These are phyloP conservation scores for Rhinopomastus cyanomelas DNA, from an alignment of 2,113 vertebrate genomes.

Conservation along the genomic window DNA sequence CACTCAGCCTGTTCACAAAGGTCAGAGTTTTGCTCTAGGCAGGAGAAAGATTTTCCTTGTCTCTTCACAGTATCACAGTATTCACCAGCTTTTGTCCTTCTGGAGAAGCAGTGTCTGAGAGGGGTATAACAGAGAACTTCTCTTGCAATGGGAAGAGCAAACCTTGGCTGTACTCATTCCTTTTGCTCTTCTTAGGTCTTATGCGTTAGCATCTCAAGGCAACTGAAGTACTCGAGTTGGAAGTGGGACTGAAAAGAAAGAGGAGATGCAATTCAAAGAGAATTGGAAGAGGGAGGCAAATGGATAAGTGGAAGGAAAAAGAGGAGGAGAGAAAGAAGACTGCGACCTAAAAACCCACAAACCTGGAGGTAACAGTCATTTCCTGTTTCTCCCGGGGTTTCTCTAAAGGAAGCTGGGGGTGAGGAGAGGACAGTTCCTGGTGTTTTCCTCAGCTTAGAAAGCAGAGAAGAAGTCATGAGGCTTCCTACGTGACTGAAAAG, in stretches of 20 bases:
- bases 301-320: neutral
- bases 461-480: neutral
- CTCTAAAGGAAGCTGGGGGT: constrained; percentile 12
- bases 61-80: no score
- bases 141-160: neutral
- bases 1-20: neutral
- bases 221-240: neutral
- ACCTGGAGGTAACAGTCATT: constrained; percentile 25
- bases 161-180: neutral
- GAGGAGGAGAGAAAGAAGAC: neutral
- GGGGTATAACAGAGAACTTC: neutral
- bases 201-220: neutral
- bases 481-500: neutral
- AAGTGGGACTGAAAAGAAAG: neutral
- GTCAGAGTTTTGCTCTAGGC: neutral
- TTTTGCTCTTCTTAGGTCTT: neutral
- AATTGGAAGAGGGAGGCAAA: neutral
- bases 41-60: neutral
- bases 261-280: neutral
- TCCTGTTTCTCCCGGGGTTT: constrained; percentile 48
- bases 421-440: constrained; percentile 34
- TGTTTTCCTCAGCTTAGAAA: constrained; percentile 54
- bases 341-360: neutral
- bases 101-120: neutral
- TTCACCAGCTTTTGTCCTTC: neutral